Base-by-base conservation (phyloP, 2,888 invertebrate species). In the Himalopsyche kuldschensis region DNA sequence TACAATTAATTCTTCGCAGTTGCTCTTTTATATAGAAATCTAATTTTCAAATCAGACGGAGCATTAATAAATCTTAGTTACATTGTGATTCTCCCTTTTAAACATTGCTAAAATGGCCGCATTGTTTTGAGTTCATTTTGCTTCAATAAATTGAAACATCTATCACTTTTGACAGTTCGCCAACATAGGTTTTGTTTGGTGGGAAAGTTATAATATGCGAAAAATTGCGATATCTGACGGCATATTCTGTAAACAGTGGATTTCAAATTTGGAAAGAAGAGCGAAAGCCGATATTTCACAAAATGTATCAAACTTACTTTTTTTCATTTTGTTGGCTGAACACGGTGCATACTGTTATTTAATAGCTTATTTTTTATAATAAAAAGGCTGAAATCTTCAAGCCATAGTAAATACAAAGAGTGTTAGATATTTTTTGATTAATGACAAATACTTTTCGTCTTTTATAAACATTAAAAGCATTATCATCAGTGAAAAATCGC, bases 91-190 rank as follows among this genome's bases (percentile, higher is more conserved):
- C 15, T 10, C 11, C 11, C 27, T 24, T 69, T 69, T 15, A 30
- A 27, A 11, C 69, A 69, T 69, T 27, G 11, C 30, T 27, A 30
- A 69, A 69, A 69, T 69, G 69, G 69, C 69, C 69, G 30, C 69
- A 69, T 69, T 69, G 27, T 69, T 30, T 69, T 15, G 27, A 69
- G 27, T 69, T 27, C 69, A 27, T 69, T 69, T 69, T 69, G 69
- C 69, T 27, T 41, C 76, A 78, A 78, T 78, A 78, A 78, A 78
- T 47, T 41, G 47, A 78, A 41, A 78, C 78, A 78, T 78, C 47
- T 46, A 78, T 78, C 78, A 78, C 47, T 46, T 78, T 27, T 78
- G 78, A 78, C 78, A 78, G 78, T 27, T 41, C 35, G 30, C 76
- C 20, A 76, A 35, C 20, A 35, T 35, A 41, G 30, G 17, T 11